phyloP scores from a whole-genome alignment of 2,888 invertebrate genomes.

The Troilus luridus region DNA sequence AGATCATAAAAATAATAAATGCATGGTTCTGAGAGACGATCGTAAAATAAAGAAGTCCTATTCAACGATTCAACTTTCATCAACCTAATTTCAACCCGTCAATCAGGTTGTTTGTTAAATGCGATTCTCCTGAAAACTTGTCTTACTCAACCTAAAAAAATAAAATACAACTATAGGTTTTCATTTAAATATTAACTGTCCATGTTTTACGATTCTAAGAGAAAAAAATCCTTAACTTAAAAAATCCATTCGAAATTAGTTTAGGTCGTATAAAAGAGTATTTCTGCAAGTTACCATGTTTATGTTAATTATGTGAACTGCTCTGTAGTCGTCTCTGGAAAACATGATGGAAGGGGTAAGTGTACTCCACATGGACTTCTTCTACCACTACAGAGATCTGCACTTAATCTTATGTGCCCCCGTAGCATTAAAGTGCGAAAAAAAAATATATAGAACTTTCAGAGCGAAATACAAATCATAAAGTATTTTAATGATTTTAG shows the following conservation, averaged over 20 bases:
- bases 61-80: not conserved
- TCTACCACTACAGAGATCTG: too few relatives aligned
- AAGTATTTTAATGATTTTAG: too few relatives aligned
- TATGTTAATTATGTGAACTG: not conserved
- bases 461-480: too few relatives aligned
- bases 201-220: not conserved
- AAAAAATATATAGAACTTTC: too few relatives aligned
- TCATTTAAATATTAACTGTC: not conserved
- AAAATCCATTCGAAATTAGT: not conserved
- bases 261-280: not conserved
- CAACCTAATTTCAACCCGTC: constrained; percentile 9
- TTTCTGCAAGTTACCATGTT: not conserved
- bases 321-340: too few relatives aligned
- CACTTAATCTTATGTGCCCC: too few relatives aligned
- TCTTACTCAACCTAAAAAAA: constrained; percentile 2
- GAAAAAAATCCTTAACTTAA: not conserved
- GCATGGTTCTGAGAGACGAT: not conserved
- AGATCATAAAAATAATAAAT: not conserved
- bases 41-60: not conserved
- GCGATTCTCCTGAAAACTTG: not conserved
- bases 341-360: too few relatives aligned
- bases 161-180: not conserved
- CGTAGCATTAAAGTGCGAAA: too few relatives aligned
- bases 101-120: not conserved
- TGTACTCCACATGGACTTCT: too few relatives aligned